Evolutionary conservation across 2,113 vertebrate genomes (phyloP).

Genomic region (crab-eating macaque (Macaca fascicularis)): DNA sequence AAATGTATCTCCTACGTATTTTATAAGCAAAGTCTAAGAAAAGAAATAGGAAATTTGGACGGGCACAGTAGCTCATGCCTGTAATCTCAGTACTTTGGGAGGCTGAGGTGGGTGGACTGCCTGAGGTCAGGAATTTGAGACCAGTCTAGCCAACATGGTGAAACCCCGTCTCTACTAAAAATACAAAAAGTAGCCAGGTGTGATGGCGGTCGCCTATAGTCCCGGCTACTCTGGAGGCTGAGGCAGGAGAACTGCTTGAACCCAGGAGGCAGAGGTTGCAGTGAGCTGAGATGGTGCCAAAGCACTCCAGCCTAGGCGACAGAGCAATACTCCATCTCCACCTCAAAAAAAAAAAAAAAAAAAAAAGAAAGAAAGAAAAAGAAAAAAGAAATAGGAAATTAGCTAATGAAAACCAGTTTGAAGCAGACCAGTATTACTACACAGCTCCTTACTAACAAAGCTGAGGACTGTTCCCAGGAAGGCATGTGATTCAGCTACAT

Average conservation of each 20-base stretch:
- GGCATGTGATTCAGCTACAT: background rate
- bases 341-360: too few relatives aligned
- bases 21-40: slow-evolving; percentile 50
- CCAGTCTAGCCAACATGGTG: background rate
- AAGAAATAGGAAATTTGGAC: background rate
- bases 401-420: slow-evolving; percentile 61
- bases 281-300: background rate
- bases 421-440: background rate
- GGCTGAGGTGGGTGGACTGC: background rate
- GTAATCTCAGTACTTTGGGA: background rate
- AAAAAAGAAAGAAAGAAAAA: too few relatives aligned
- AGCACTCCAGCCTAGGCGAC: background rate
- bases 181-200: background rate
- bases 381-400: slow-evolving; percentile 66
- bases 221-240: background rate
- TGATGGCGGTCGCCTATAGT: background rate
- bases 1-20: background rate
- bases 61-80: background rate
- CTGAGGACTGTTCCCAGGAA: background rate
- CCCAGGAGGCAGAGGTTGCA: background rate
- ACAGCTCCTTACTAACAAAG: background rate
- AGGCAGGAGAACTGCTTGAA: background rate
- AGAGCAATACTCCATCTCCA: background rate
- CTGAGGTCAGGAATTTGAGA: background rate
- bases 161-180: background rate